phyloP scores from a whole-genome alignment of 1,140 invertebrate genomes.

The Brachionus calyciflorus region DNA sequence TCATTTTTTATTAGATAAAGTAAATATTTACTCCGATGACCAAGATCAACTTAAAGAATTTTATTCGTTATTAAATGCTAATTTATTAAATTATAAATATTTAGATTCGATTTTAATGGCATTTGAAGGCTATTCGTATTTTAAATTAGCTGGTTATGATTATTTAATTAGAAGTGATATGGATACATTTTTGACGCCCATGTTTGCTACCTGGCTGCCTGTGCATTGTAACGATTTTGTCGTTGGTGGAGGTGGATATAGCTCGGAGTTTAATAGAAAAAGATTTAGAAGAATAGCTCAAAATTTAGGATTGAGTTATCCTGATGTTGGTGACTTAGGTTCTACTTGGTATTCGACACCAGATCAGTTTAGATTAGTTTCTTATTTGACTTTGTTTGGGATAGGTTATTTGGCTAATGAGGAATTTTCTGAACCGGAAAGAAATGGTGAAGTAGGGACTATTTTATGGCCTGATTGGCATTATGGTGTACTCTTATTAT shows the following conservation, averaged over 20 bases:
- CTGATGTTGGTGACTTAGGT: background rate
- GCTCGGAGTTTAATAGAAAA: slow-evolving; percentile 29
- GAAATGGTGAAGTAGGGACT: slow-evolving; percentile 9
- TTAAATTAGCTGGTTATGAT: slow-evolving; percentile 29
- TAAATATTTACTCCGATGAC: background rate
- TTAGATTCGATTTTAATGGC: slow-evolving; percentile 44
- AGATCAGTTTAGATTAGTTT: background rate
- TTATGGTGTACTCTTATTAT: slow-evolving; percentile 42
- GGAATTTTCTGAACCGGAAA: slow-evolving; percentile 36
- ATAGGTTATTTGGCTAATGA: slow-evolving; percentile 28
- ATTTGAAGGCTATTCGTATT: slow-evolving; percentile 41
- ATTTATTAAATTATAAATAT: slow-evolving; percentile 21
- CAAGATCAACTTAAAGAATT: slow-evolving; percentile 7
- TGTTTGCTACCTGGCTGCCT: slow-evolving; percentile 40
- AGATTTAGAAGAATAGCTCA: slow-evolving; percentile 24
- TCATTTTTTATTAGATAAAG: background rate
- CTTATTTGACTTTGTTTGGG: background rate
- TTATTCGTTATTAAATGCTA: slow-evolving; percentile 4
- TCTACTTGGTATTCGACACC: slow-evolving; percentile 45
- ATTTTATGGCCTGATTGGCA: slow-evolving; percentile 48
- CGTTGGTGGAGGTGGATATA: slow-evolving; percentile 36
- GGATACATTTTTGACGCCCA: slow-evolving; percentile 45
- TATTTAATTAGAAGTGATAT: slow-evolving; percentile 38
- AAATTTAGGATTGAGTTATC: slow-evolving; percentile 1
- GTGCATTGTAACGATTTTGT: slow-evolving; percentile 22